Evolutionary conservation across 2,888 invertebrate species (phyloP), one percentile per base, ranked within the genome.

Genomic region (Callimorpha dominula): DNA sequence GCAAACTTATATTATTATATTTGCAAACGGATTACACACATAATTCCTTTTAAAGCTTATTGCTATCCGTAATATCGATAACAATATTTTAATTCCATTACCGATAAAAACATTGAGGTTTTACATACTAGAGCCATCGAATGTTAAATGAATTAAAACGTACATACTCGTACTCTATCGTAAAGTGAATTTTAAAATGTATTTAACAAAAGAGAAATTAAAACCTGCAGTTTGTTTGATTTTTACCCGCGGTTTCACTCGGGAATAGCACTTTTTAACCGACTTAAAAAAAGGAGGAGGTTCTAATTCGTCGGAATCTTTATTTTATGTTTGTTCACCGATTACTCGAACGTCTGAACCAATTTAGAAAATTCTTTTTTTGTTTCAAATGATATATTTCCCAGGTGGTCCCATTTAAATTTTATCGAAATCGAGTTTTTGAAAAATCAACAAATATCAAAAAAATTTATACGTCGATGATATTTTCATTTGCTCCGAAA

Each of bases 81-180:
- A 54, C 54, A 54, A 54, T n/a, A n/a, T n/a, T 15, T 17, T 20
- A 9, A 7, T 14, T 54, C 54, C 8, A 54, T 54, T 54, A 54
- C 17, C 54, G 54, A 54, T 54, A 54, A 54, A 50, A 54, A n/a
- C 54, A 54, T 54, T 54, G n/a, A 54, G 54, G n/a, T 54, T 54
- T 3, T n/a, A n/a, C 8, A 6, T n/a, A 54, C 54, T 17, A n/a
- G 8, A 54, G 54, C 54, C 54, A 54, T 54, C n/a, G 54, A 54
- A 54, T n/a, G 17, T 54, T n/a, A 54, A 54, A 54, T 54, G 54
- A 54, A 54, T n/a, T 54, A 54, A n/a, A 54, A 54, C 17, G 54
- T n/a, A 54, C 54, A n/a, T 2, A 9, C n/a, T 8, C 54, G 8
- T 2, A 9, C n/a, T 8, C 8, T 54, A 54, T n/a, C 31, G 31